Conservation (phyloP, 2,888 invertebrate genomes). For the Spialia ferax region DNA sequence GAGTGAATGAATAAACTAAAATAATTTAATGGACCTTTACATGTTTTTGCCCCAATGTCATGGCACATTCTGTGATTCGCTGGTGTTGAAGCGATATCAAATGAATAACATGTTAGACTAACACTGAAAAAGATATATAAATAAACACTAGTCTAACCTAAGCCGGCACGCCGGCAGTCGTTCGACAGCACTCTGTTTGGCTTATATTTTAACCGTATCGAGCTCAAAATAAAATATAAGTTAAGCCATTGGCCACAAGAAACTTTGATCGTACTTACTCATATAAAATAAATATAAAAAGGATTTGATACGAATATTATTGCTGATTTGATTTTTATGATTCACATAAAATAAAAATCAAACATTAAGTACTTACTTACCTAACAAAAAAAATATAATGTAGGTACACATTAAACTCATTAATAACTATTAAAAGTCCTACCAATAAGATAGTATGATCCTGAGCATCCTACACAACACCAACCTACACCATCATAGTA, state of each 20-base stretch:
- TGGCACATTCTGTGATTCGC: background rate
- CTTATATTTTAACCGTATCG: conserved; percentile 66
- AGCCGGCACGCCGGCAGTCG: conserved; percentile 57
- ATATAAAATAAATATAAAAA: too few species aligned
- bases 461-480: too few species aligned
- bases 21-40: background rate
- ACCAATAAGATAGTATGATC: too few species aligned
- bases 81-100: conserved; percentile 50
- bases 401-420: too few species aligned
- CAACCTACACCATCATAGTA: too few species aligned
- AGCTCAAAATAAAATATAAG: conserved; percentile 43
- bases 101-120: conserved; percentile 70
- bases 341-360: background rate
- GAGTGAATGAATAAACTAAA: background rate
- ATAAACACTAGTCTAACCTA: conserved; percentile 60
- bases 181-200: conserved; percentile 69
- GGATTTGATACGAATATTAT: background rate
- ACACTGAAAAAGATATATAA: conserved; percentile 61
- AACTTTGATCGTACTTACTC: conserved; percentile 6
- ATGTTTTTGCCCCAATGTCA: background rate
- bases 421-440: too few species aligned
- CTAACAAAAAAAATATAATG: too few species aligned
- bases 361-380: too few species aligned
- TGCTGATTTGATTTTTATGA: conserved; percentile 39
- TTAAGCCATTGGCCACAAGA: background rate